These are phyloP conservation scores for Microdon myrmicae DNA, from an alignment of 2,888 invertebrate species.

Conservation along the genomic window DNA sequence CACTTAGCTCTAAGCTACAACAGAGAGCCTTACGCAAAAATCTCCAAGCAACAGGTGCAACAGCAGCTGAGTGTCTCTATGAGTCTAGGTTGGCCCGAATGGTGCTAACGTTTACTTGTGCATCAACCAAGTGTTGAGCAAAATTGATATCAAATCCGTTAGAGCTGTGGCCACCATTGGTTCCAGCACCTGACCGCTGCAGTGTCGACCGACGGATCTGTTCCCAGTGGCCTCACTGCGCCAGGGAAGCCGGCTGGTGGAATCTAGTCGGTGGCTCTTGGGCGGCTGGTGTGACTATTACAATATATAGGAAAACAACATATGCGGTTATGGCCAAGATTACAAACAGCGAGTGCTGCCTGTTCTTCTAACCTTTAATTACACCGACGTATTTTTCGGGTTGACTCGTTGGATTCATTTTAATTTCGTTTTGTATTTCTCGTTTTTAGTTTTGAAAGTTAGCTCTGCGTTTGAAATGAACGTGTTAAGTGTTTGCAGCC, in stretches of 20 bases:
- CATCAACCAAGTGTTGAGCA: too few relatives aligned
- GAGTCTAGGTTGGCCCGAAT: constrained; percentile 7
- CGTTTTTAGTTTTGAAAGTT: constrained; percentile 1
- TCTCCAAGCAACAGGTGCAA: constrained; percentile 42
- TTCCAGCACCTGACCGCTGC: constrained; percentile 40
- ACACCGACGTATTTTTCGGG: neutral
- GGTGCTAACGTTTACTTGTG: constrained; percentile 13
- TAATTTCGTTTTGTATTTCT: constrained; percentile 9
- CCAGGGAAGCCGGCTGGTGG: neutral
- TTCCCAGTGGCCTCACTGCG: too few relatives aligned
- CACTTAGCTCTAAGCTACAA: constrained; percentile 37
- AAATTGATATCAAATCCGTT: constrained; percentile 41
- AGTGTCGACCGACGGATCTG: constrained; percentile 1
- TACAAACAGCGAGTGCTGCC: constrained; percentile 12
- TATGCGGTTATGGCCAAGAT: constrained; percentile 34
- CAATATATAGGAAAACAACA: constrained; percentile 27
- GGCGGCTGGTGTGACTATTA: constrained; percentile 6
- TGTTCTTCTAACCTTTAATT: constrained; percentile 31
- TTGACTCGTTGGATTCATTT: constrained; percentile 5
- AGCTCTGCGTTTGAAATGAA: constrained; percentile 10
- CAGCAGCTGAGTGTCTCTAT: constrained; percentile 17
- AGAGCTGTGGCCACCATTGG: constrained; percentile 28
- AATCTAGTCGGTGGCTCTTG: too few relatives aligned
- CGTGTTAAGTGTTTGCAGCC: constrained; percentile 14
- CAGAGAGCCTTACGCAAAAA: constrained; percentile 45